Evolutionary conservation across 2,888 invertebrate species (phyloP), one percentile per base, ranked within the genome.

Genomic region (Neocrepidodera transversa): DNA sequence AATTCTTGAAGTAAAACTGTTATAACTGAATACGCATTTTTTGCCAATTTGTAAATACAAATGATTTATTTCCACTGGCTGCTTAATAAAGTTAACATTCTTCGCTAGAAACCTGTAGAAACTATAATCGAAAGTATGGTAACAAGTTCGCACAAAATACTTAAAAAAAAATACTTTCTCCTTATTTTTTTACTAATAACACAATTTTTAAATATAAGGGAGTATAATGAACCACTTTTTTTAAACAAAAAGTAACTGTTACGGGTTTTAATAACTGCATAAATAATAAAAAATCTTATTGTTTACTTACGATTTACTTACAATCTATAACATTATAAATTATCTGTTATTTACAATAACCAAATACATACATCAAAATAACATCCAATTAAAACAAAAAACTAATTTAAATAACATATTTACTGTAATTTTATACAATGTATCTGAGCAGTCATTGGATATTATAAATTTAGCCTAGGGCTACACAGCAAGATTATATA

Each of bases 1-100:
- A 52, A 52, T 52, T 42, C 52, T 20, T 23, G 14, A 38, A 26
- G 38, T 51, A 51, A 51, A 51, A 51, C 17, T 51, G 40, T 51
- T 51, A 10, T 35, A 35, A 49, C 35, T 18, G 18, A 26, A 38
- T 38, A 50, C 50, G 14, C 28, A 16, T 43, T 30, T 42, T 43
- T 30, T 13, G 3, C 14, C 35, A 13, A 10, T 35, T 35, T 35
- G 14, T 13, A 35, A 20, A 16, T 16, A 23, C 42, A 42, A 42
- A 42, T 42, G 42, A 42, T 42, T 42, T 42, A 42, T 42, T 11
- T 42, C 42, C 11, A 42, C 20, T 3, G 20, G 11, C 8, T 11
- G 11, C 8, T 42, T 11, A 23, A 42, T 20, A 20, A 20, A 42
- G 7, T 42, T 42, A 16, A 42, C 42, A 42, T 42, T 42, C 42